These are phyloP conservation scores for Conistra vaccinii DNA, from an alignment of 2,888 invertebrate genomes.

Conservation along the genomic window DNA sequence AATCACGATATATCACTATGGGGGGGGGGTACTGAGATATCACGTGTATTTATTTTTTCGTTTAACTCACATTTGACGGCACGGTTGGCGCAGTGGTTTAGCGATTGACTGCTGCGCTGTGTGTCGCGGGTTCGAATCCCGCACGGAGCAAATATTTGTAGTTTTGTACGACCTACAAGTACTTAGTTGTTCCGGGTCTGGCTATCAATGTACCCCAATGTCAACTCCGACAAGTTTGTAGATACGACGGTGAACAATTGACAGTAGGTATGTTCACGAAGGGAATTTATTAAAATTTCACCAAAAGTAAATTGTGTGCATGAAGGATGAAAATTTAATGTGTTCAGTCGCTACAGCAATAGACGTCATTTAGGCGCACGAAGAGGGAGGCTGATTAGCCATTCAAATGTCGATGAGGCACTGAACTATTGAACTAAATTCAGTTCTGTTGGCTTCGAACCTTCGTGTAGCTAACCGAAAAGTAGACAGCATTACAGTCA, in stretches of 20 bases:
- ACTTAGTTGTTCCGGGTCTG: too few relatives aligned
- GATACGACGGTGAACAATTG: too few relatives aligned
- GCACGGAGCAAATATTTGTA: too few relatives aligned
- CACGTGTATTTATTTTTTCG: too few relatives aligned
- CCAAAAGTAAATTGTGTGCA: slow-evolving; percentile 2
- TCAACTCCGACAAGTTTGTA: not conserved
- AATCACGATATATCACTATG: too few relatives aligned
- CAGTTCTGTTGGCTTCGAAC: not conserved
- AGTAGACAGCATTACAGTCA: not conserved
- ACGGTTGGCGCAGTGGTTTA: too few relatives aligned
- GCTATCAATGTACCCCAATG: not conserved
- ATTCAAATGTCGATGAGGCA: slow-evolving; percentile 16
- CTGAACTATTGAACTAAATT: slow-evolving; percentile 20
- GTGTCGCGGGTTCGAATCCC: too few relatives aligned
- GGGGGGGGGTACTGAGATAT: too few relatives aligned
- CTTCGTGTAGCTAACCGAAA: slow-evolving; percentile 4
- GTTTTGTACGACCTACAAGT: too few relatives aligned
- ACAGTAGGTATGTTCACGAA: not conserved
- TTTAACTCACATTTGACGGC: too few relatives aligned
- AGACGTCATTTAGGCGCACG: not conserved
- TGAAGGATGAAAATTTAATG: not conserved
- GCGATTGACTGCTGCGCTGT: too few relatives aligned
- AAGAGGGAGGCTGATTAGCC: not conserved
- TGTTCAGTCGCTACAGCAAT: not conserved
- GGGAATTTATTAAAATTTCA: not conserved